These are phyloP conservation scores for Tachina grossa DNA, from an alignment of 2,888 invertebrate species.

Conservation along the genomic window DNA sequence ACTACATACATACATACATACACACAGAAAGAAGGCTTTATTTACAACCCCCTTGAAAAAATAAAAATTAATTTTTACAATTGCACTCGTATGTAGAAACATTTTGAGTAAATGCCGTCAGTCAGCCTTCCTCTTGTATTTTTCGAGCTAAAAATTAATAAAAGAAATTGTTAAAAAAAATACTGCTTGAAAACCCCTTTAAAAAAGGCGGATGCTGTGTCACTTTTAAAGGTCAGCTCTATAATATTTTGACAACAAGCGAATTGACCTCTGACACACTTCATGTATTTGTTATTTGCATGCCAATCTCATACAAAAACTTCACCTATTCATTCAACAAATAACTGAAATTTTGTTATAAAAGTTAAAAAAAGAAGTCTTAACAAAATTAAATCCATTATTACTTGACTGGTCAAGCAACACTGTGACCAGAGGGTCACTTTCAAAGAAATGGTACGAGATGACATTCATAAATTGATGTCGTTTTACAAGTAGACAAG, in stretches of 20 bases:
- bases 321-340: conserved; percentile 26
- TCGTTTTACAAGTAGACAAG: conserved; percentile 9
- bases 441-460: conserved; percentile 9
- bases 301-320: background rate
- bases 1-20: background rate
- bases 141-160: conserved; percentile 10
- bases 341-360: conserved; percentile 45
- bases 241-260: conserved; percentile 61
- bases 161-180: conserved; percentile 20
- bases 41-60: conserved; percentile 57
- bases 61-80: background rate
- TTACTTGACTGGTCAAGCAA: conserved; percentile 63
- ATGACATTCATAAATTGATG: conserved; percentile 4
- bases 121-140: background rate
- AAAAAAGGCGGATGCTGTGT: conserved; percentile 59
- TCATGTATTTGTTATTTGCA: conserved; percentile 24
- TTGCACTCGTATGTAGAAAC: background rate
- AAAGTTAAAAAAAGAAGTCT: conserved; percentile 39
- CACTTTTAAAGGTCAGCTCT: conserved; percentile 51
- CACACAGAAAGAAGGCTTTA: conserved; percentile 28
- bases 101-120: conserved; percentile 41
- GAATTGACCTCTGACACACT: conserved; percentile 67
- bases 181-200: conserved; percentile 11
- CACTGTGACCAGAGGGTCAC: conserved; percentile 57
- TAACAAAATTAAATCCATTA: conserved; percentile 50